Evolutionary conservation across 2,888 invertebrate genomes (phyloP), one percentile per base, ranked within the genome.

Genomic region (Cephus sareptanus): DNA sequence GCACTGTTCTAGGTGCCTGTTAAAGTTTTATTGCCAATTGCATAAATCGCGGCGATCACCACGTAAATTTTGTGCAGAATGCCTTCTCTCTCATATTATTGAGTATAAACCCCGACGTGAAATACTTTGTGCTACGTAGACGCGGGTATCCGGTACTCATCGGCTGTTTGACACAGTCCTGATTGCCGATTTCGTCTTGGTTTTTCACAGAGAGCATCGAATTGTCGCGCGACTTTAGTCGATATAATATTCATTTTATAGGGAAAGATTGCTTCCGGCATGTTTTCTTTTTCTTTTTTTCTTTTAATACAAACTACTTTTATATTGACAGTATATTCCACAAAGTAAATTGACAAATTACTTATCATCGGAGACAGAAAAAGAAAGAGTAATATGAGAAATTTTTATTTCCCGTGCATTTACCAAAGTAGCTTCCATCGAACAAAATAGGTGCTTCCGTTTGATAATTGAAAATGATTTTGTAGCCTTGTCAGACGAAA

Each of bases 381-480:
- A 23, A 23, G 0, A 23, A 23, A 23, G 15, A 23, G 23, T 56
- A 77, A 75, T 34, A 77, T 23, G 77, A 79, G 70, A 33, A 74
- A 76, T 78, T 77, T 74, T 79, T 79, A 81, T 82, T 82, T 56
- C 23, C 80, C 80, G 78, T 79, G 78, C 80, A 82, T 77, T 83
- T 80, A 81, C 81, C 80, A 81, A 81, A 83, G 81, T 75, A 77
- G 34, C 56, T 75, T 34, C 37, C 34, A 35, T 70, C 34, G 68
- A 68, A 71, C 15, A 71, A 33, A 15, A 31, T 31, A 56, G 13
- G 71, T 71, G 71, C 71, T 71, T 31, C 31, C 13, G 9, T 56
- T 56, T 15, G 31, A 71, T 31, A 9, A 33, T 71, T 31, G 1
- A 71, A 71, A 31, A 15, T 9, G 23, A 56, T 56, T 56, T 23